A percentile compares a stretch with the other conserved stretches of the same genome.
phyloP scores from a whole-genome alignment of 1,140 invertebrate species.

The Orius insidiosus region DNA sequence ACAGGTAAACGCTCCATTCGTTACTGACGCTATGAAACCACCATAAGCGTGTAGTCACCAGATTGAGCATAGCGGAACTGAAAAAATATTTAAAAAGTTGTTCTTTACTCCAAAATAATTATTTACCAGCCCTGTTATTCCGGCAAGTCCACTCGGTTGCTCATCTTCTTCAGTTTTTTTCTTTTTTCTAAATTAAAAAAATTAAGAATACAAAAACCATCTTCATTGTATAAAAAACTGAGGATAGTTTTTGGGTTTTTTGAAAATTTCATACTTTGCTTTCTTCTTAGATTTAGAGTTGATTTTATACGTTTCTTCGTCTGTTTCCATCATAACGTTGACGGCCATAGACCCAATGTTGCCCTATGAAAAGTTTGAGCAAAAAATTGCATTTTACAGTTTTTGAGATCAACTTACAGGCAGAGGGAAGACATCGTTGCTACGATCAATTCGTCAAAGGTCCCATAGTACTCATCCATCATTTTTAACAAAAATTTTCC shows the following conservation, averaged over 20 bases:
- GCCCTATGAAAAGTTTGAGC: slow-evolving; percentile 5
- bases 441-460: not conserved
- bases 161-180: too few species aligned
- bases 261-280: not conserved
- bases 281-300: too few species aligned
- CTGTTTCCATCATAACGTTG: slow-evolving; percentile 8
- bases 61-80: slow-evolving; percentile 40
- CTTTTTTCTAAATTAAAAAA: too few species aligned
- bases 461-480: not conserved
- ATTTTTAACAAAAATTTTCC: not conserved
- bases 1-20: slow-evolving; percentile 43
- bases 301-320: not conserved
- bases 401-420: too few species aligned
- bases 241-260: too few species aligned
- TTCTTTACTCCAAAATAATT: too few species aligned
- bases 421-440: slow-evolving; percentile 1
- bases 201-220: too few species aligned
- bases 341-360: slow-evolving; percentile 4
- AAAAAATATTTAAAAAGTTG: slow-evolving; percentile 16
- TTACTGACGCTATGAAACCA: slow-evolving; percentile 36
- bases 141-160: too few species aligned
- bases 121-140: too few species aligned
- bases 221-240: too few species aligned
- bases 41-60: slow-evolving; percentile 38
- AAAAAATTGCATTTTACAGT: not conserved